These are phyloP conservation scores for Tarsius wallacei DNA, from an alignment of 2,797 vertebrate species.

Conservation along the genomic window DNA sequence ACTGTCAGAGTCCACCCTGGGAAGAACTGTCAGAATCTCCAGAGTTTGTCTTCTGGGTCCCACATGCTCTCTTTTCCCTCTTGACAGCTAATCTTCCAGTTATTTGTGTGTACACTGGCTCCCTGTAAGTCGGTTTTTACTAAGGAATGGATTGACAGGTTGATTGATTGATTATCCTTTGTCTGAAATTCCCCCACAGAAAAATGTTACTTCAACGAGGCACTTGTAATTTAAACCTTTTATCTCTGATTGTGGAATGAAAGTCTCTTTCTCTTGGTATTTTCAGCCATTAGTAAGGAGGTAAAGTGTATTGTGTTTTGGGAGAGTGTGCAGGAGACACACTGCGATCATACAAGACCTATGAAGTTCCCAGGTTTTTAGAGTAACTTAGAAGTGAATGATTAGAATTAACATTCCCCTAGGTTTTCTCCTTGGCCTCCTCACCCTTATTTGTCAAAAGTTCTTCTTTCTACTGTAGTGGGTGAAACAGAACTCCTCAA, in stretches of 20 bases:
- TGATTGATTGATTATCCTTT: slow-evolving; percentile 42
- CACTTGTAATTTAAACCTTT: slow-evolving; percentile 72
- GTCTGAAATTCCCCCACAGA: slow-evolving; percentile 37
- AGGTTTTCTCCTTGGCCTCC: background rate
- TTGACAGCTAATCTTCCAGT: background rate
- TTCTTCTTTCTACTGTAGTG: background rate
- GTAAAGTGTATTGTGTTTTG: background rate
- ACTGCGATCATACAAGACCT: background rate
- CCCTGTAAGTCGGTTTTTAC: background rate
- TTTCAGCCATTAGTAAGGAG: slow-evolving; percentile 51
- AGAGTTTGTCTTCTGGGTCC: background rate
- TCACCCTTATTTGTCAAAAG: background rate
- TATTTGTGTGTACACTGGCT: background rate
- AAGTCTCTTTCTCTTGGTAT: slow-evolving; percentile 32
- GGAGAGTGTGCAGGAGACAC: background rate
- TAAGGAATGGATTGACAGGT: slow-evolving; percentile 34
- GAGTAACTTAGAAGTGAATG: background rate
- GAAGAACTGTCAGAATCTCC: background rate
- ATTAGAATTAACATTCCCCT: background rate
- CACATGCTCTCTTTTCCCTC: background rate
- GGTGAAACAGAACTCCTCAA: background rate
- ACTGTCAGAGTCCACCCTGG: background rate
- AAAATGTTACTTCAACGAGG: slow-evolving; percentile 52
- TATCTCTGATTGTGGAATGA: slow-evolving; percentile 57
- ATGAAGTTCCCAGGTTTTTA: background rate